phyloP scores from a whole-genome alignment of 2,797 vertebrate genomes.

The Argya squamiceps region DNA sequence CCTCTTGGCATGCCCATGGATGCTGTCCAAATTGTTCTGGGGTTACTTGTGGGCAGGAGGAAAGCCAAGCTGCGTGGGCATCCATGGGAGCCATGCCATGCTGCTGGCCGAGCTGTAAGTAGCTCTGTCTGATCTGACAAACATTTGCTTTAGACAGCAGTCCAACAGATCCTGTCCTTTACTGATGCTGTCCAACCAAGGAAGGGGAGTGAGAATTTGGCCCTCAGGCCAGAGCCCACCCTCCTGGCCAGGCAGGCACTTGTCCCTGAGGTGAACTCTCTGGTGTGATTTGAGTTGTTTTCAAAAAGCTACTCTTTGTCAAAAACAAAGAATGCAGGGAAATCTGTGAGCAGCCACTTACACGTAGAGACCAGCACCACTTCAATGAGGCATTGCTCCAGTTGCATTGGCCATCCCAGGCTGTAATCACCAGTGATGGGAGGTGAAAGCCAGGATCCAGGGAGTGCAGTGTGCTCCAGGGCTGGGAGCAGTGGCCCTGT shows the following conservation, averaged over 20 bases:
- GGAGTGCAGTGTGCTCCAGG: not conserved
- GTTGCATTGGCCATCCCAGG: not conserved
- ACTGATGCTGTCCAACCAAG: fast-evolving
- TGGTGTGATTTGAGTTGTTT: not conserved
- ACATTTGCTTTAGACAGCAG: not conserved
- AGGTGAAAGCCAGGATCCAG: not conserved
- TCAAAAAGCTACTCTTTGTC: not conserved
- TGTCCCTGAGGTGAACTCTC: not conserved
- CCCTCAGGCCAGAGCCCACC: not conserved
- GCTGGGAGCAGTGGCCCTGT: not conserved
- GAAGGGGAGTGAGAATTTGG: not conserved
- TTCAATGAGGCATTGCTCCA: fast-evolving
- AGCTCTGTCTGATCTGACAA: not conserved
- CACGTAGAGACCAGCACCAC: not conserved
- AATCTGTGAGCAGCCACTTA: not conserved
- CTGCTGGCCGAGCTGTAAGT: not conserved
- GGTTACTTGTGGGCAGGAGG: not conserved
- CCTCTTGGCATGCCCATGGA: not conserved
- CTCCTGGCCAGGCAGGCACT: not conserved
- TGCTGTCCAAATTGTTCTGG: not conserved
- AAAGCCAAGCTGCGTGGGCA: not conserved
- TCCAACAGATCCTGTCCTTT: not conserved
- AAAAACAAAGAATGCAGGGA: not conserved
- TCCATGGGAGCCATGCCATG: fast-evolving
- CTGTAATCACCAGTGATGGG: fast-evolving